A percentile compares a stretch with the other conserved stretches of the same genome.
Conservation (phyloP, 2,797 vertebrate species). For the Neoniphon sammara region DNA sequence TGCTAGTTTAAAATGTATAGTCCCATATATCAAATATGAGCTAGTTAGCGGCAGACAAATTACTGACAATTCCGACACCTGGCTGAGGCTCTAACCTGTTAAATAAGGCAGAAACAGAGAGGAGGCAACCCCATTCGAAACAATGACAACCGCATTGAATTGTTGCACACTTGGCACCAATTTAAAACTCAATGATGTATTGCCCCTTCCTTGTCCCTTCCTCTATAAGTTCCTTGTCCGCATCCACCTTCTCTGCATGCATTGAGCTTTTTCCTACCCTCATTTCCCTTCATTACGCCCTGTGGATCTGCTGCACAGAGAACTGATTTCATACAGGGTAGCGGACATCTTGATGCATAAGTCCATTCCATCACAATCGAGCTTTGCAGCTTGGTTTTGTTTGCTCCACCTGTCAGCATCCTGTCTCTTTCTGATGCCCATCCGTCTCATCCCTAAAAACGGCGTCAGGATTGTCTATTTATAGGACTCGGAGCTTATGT, state of each 20-base stretch:
- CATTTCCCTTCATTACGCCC: neutral
- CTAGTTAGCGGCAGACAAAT: too few species aligned
- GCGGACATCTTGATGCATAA: constrained; percentile 21
- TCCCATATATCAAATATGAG: too few species aligned
- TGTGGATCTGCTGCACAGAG: constrained; percentile 2
- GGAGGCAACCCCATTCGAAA: too few species aligned
- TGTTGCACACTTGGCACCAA: too few species aligned
- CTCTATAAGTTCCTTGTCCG: too few species aligned
- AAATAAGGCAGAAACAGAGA: too few species aligned
- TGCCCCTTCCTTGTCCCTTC: too few species aligned
- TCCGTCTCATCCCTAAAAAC: constrained; percentile 27
- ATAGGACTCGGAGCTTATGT: neutral
- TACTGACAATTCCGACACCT: too few species aligned
- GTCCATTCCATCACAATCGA: neutral
- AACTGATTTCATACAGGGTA: constrained; percentile 34
- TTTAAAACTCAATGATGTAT: too few species aligned
- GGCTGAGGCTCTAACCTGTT: too few species aligned
- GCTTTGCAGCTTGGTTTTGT: neutral
- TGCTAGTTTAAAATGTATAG: too few species aligned
- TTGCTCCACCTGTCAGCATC: constrained; percentile 6
- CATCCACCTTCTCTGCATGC: neutral
- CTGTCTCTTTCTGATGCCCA: constrained; percentile 17
- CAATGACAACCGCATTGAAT: too few species aligned
- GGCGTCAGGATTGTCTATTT: constrained; percentile 7
- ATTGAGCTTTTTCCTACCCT: neutral